Conservation (phyloP, 2,797 vertebrate species). For the Chanos chanos region DNA sequence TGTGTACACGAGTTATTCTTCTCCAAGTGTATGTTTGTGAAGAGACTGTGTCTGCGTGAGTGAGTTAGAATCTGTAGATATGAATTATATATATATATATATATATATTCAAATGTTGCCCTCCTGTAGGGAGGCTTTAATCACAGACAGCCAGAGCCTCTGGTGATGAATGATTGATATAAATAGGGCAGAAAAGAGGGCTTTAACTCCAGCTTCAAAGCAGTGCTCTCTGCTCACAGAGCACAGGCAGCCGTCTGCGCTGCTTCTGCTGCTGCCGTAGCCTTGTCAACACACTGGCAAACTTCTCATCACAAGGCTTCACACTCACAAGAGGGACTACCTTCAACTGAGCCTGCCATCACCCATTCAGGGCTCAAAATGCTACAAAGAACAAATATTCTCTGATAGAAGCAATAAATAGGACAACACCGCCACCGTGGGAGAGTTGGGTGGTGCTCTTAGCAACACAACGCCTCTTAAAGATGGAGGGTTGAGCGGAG, state of each 20-base stretch:
- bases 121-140: slow-evolving; percentile 72
- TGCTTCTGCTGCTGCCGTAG: slow-evolving; percentile 49
- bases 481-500: slow-evolving; percentile 16
- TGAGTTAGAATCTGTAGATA: slow-evolving; percentile 51
- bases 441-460: slow-evolving; percentile 14
- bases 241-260: slow-evolving; percentile 57
- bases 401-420: slow-evolving; percentile 61
- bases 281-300: slow-evolving; percentile 52
- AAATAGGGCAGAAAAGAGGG: slow-evolving; percentile 71
- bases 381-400: slow-evolving; percentile 65
- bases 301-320: slow-evolving; percentile 32
- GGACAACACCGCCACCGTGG: slow-evolving; percentile 58
- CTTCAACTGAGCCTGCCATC: slow-evolving; percentile 49
- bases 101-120: slow-evolving; percentile 71
- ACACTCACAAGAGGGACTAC: slow-evolving; percentile 1
- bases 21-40: slow-evolving; percentile 1
- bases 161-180: slow-evolving; percentile 80
- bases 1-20: slow-evolving; percentile 17
- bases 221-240: slow-evolving; percentile 49
- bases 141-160: slow-evolving; percentile 72
- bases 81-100: slow-evolving; percentile 79
- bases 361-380: slow-evolving; percentile 57
- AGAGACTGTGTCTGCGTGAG: slow-evolving; percentile 10
- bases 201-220: slow-evolving; percentile 73
- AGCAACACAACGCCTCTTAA: not conserved